Evolutionary conservation across 2,113 vertebrate genomes (phyloP).

Genomic region (Lanius ludovicianus): DNA sequence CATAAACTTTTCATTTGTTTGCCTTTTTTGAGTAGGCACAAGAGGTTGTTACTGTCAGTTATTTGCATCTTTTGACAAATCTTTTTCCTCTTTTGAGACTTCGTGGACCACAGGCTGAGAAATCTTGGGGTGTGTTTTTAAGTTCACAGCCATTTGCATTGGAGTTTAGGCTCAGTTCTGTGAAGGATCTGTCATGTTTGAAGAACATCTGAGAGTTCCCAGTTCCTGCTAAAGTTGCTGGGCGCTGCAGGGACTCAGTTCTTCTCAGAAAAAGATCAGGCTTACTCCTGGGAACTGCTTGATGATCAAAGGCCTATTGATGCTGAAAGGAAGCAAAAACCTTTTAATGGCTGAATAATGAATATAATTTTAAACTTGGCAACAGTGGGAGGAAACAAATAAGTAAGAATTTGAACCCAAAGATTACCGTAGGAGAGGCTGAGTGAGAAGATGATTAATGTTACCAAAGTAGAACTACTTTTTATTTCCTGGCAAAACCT

Average conservation of each 20-base stretch:
- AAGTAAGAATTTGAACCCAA: not conserved
- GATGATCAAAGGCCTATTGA: not conserved
- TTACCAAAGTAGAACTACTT: not conserved
- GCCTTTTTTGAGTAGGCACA: not conserved
- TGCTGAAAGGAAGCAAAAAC: conserved; percentile 31
- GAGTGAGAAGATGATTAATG: not conserved
- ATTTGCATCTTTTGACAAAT: not conserved
- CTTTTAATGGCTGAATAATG: conserved; percentile 14
- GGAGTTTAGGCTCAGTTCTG: not conserved
- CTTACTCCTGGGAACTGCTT: conserved; percentile 16
- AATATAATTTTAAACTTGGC: conserved; percentile 37
- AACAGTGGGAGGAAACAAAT: not conserved
- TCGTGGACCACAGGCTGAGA: not conserved
- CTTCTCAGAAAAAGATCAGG: not conserved
- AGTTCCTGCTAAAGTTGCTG: not conserved
- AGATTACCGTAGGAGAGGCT: not conserved
- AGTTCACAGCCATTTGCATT: not conserved
- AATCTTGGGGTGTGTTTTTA: not conserved
- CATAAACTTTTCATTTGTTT: not conserved
- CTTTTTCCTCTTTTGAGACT: not conserved
- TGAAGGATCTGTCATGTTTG: not conserved
- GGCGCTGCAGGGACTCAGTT: not conserved
- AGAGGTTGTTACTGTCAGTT: not conserved
- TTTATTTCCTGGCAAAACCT: not conserved
- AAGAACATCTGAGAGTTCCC: not conserved